Conservation (phyloP, 2,797 vertebrate genomes). For the Sebastes hubbsi region DNA sequence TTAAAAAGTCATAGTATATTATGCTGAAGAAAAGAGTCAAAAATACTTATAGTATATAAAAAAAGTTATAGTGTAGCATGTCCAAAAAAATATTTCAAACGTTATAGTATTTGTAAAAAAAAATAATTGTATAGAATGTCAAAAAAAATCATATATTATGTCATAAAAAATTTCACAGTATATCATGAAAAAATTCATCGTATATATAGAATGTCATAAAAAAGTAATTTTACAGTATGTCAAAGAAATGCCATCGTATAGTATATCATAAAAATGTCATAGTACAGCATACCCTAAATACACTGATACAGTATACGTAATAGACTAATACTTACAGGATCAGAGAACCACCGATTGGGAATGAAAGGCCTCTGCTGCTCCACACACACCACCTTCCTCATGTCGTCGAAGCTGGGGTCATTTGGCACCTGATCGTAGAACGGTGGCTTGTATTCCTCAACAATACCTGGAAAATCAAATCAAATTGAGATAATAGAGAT, state of each 20-base stretch:
- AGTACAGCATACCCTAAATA: neutral
- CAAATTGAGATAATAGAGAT: neutral
- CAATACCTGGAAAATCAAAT: slow-evolving; percentile 75
- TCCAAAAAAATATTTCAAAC: too few relatives aligned
- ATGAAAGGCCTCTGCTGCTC: slow-evolving; percentile 88
- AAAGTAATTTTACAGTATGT: neutral
- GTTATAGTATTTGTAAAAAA: too few relatives aligned
- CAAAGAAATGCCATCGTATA: neutral
- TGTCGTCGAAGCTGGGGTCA: slow-evolving; percentile 88
- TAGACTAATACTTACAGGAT: slow-evolving; percentile 76
- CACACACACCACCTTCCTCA: slow-evolving; percentile 88
- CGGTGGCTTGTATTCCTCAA: slow-evolving; percentile 87
- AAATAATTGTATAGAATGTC: too few relatives aligned
- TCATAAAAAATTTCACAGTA: neutral
- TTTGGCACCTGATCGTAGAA: slow-evolving; percentile 88
- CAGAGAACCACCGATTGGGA: slow-evolving; percentile 88
- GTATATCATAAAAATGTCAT: neutral
- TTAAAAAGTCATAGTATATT: too few relatives aligned
- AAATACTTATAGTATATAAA: too few relatives aligned
- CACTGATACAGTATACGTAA: neutral
- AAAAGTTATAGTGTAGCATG: too few relatives aligned
- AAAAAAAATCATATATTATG: neutral
- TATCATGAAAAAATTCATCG: neutral
- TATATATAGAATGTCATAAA: neutral
- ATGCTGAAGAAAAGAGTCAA: too few relatives aligned